Evolutionary conservation across 2,888 invertebrate genomes (phyloP).

Genomic region (Punctoribates punctum): DNA sequence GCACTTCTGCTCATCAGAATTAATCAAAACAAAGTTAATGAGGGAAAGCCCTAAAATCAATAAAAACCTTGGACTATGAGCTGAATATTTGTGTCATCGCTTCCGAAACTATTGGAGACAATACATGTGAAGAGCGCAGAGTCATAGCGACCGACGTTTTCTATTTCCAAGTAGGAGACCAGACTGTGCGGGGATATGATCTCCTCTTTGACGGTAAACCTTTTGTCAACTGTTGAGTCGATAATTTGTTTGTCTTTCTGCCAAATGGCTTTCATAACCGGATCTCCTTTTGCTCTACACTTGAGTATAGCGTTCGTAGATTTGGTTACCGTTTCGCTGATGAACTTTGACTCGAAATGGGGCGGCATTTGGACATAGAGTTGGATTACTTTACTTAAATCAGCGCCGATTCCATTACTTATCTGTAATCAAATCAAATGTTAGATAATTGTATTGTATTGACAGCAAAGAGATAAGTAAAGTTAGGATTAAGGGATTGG

Average conservation of each 20-base stretch:
- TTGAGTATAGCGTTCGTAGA: constrained; percentile 20
- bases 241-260: constrained; percentile 44
- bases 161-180: constrained; percentile 41
- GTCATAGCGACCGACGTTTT: constrained; percentile 52
- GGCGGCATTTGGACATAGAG: constrained; percentile 42
- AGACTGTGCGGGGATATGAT: constrained; percentile 34
- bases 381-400: constrained; percentile 46
- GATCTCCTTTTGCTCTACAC: constrained; percentile 43
- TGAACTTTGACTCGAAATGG: constrained; percentile 42
- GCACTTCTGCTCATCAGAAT: constrained; percentile 51
- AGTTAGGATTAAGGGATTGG: neutral
- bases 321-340: constrained; percentile 37
- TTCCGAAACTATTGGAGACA: constrained; percentile 76
- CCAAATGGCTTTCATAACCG: constrained; percentile 42
- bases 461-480: neutral
- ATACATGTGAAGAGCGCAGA: constrained; percentile 60
- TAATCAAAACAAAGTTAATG: neutral
- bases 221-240: constrained; percentile 35
- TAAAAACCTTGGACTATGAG: constrained; percentile 44
- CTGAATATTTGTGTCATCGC: constrained; percentile 45
- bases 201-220: constrained; percentile 33
- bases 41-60: neutral
- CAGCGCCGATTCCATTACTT: constrained; percentile 47
- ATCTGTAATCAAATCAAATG: constrained; percentile 28
- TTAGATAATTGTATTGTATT: neutral